Base-by-base conservation (phyloP, 2,797 vertebrate species). In the Eidolon dupreanum region DNA sequence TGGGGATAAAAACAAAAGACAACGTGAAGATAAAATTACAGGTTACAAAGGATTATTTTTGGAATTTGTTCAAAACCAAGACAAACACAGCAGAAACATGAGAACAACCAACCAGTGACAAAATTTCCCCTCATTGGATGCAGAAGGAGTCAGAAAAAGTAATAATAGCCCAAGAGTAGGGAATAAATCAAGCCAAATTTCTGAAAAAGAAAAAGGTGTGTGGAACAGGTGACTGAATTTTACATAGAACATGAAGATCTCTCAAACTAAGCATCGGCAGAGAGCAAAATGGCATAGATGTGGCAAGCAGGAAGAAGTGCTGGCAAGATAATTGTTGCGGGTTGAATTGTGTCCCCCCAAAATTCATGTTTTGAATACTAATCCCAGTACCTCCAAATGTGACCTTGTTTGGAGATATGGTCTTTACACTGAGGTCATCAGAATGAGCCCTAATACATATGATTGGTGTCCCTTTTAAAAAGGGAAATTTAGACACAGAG, bases 1-100 rank as follows among this genome's bases (percentile, higher is more conserved):
- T 17, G 12, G 26, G 22, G 31, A 94, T 57, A 33, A 78, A 95
- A 96, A 95, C 88, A 92, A 93, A 97, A 97, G 96, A 85, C 77
- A 93, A 77, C 13, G 36, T 28, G 38, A 88, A 85, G 79, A 93
- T 84, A 95, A 97, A 97, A 95, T 93, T 95, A 89, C 75, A 97
- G 89, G 90, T 94, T 96, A 79, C 0, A 1, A 36, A 78, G 53
- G 19, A 51, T 93, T 92, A 89, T 92, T 97, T 97, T 71, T 95
- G 85, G 94, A 97, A 84, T 90, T 61, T 33, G 28, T 92, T 96
- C 84, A 87, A 93, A 95, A 57, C 46, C 61, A 93, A 93, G 95
- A 90, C 38, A 95, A 93, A 68, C n/a, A 81, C 63, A 70, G 78
- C 5, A 36, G 78, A 75, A 94, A n/a, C 26, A 61, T 3, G 38